Percentiles rank a stretch among this genome's conserved stretches.
phyloP scores from a whole-genome alignment of 2,797 vertebrate species.

The Labroides dimidiatus region DNA sequence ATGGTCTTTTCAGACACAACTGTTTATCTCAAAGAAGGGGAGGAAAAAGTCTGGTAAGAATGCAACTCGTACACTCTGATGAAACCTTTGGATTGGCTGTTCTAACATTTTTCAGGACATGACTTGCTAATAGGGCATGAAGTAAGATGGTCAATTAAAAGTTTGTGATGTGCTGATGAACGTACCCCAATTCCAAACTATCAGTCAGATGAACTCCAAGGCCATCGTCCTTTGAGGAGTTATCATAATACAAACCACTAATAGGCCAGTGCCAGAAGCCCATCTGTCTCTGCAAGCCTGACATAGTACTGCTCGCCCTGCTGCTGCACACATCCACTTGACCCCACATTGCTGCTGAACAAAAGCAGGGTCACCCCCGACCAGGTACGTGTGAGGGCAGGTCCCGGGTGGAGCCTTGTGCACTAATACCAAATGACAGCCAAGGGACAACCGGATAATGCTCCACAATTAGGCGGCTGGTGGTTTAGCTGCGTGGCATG shows the following conservation, averaged over 20 bases:
- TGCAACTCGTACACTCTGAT: not conserved
- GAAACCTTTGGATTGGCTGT: not conserved
- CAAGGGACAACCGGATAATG: conserved; percentile 73
- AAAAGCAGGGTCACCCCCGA: conserved; percentile 75
- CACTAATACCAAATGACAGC: conserved; percentile 79
- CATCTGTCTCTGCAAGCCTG: conserved; percentile 56
- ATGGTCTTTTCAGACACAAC: conserved; percentile 1
- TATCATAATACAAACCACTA: conserved; percentile 52
- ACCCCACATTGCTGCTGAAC: conserved; percentile 74
- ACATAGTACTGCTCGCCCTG: conserved; percentile 44
- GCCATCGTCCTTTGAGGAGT: conserved; percentile 53
- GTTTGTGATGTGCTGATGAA: conserved; percentile 41
- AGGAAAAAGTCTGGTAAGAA: not conserved
- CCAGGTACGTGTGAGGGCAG: conserved; percentile 74
- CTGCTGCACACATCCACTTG: conserved; percentile 78
- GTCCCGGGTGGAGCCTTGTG: conserved; percentile 50
- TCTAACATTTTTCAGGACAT: not conserved
- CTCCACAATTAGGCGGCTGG: conserved; percentile 49
- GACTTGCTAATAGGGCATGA: conserved; percentile 7
- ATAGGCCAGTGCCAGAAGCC: conserved; percentile 47
- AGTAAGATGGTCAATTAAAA: conserved; percentile 32
- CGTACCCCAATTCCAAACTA: conserved; percentile 9
- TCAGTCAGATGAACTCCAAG: conserved; percentile 36
- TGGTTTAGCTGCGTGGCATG: conserved; percentile 55
- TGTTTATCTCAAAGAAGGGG: not conserved